Percentiles rank a stretch among this genome's conserved stretches.
These are phyloP conservation scores for Tortrix viridana DNA, from an alignment of 2,888 invertebrate species.

Conservation along the genomic window DNA sequence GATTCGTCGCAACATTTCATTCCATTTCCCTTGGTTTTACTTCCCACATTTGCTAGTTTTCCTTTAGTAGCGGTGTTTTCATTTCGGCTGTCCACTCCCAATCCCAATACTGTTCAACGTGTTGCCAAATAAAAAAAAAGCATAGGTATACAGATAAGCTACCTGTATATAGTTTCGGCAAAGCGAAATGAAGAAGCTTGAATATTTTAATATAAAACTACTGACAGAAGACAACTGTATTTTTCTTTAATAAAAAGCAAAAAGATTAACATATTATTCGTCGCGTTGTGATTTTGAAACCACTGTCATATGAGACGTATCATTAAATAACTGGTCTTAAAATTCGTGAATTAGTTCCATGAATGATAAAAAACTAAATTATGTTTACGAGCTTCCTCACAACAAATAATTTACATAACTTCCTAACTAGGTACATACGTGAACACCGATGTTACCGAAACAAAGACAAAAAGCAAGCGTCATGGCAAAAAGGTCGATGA, in stretches of 20 bases:
- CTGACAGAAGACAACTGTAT: background rate
- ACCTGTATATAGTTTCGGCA: background rate
- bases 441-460: constrained; percentile 47
- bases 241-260: background rate
- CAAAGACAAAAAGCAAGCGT: constrained; percentile 50
- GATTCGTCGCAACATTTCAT: constrained; percentile 52
- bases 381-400: background rate
- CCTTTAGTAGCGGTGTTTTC: constrained; percentile 25
- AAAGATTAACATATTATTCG: too few relatives aligned
- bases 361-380: too few relatives aligned
- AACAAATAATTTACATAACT: constrained; percentile 1
- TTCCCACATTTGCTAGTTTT: constrained; percentile 39
- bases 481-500: constrained; percentile 62
- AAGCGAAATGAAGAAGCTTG: constrained; percentile 24
- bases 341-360: too few relatives aligned
- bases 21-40: constrained; percentile 40
- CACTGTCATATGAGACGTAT: too few relatives aligned
- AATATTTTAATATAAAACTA: constrained; percentile 18
- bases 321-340: too few relatives aligned
- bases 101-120: constrained; percentile 27
- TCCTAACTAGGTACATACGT: constrained; percentile 2
- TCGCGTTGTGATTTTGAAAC: too few relatives aligned
- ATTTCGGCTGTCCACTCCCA: constrained; percentile 25
- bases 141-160: constrained; percentile 11
- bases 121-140: constrained; percentile 28